Percentiles rank a stretch among this genome's conserved stretches.
These are phyloP conservation scores for Anseranas semipalmata DNA, from an alignment of 2,113 vertebrate genomes.

Conservation along the genomic window DNA sequence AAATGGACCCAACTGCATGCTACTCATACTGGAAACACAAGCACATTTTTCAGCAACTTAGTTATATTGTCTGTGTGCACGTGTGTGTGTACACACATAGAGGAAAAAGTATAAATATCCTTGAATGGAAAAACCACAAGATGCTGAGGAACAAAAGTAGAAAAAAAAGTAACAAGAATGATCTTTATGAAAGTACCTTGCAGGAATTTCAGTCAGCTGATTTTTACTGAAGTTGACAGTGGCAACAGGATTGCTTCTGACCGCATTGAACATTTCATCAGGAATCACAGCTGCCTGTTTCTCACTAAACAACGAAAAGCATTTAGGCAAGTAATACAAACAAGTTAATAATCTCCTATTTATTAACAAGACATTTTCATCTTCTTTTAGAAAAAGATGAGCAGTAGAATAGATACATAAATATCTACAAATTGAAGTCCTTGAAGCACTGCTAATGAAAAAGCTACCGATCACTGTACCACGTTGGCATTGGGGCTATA, in stretches of 20 bases:
- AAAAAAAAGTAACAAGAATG: neutral
- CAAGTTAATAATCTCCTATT: neutral
- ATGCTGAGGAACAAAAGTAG: neutral
- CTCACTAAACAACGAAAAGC: constrained; percentile 75
- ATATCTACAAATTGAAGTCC: neutral
- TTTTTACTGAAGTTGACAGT: constrained; percentile 93
- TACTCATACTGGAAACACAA: rapidly evolving
- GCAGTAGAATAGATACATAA: too few relatives aligned
- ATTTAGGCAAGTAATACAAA: neutral
- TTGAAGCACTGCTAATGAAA: neutral
- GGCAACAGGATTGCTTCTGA: constrained; percentile 68
- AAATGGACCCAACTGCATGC: neutral
- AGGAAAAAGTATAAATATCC: neutral
- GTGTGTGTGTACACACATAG: rapidly evolving
- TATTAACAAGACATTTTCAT: neutral
- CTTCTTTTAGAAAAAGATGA: rapidly evolving
- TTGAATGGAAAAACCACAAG: neutral
- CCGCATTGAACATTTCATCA: constrained; percentile 84
- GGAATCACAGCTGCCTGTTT: constrained; percentile 85
- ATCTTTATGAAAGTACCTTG: constrained; percentile 77
- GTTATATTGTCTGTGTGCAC: neutral
- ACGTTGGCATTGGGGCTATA: rapidly evolving
- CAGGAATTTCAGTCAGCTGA: constrained; percentile 82
- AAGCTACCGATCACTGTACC: neutral
- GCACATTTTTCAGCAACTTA: neutral